Conservation (phyloP, 2,797 vertebrate genomes). For the Molothrus aeneus region DNA sequence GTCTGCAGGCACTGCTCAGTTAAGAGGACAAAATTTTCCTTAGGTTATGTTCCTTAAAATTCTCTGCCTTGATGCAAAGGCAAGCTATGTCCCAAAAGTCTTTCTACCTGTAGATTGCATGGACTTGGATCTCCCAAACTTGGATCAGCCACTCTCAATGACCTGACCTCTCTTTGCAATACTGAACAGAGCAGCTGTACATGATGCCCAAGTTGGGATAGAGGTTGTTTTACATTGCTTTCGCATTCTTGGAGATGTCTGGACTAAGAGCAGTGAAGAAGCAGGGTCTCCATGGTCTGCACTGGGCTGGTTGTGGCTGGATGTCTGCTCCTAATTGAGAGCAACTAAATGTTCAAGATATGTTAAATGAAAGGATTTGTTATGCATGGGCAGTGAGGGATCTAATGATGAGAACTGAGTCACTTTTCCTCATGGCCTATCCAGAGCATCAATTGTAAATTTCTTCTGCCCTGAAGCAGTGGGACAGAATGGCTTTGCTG, state of each 20-base stretch:
- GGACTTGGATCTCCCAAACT: neutral
- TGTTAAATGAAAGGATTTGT: neutral
- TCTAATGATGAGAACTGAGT: slow-evolving; percentile 2
- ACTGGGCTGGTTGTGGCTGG: neutral
- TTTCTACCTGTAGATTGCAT: neutral
- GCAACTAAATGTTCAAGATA: neutral
- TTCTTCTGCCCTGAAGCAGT: slow-evolving; percentile 6
- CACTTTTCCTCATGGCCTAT: neutral
- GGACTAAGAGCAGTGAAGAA: neutral
- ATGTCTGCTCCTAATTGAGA: neutral
- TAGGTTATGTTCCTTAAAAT: neutral
- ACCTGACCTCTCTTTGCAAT: neutral
- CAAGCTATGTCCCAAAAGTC: neutral
- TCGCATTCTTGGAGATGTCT: neutral
- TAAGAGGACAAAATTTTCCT: neutral
- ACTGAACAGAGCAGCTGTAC: neutral
- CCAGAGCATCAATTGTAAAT: neutral
- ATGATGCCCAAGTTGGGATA: neutral
- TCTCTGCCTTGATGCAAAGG: neutral
- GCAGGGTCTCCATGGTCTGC: neutral
- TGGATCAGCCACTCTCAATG: neutral
- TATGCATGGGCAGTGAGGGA: neutral
- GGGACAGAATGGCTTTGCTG: neutral
- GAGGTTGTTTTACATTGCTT: neutral
- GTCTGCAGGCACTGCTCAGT: neutral